Base-by-base conservation (phyloP, 2,888 invertebrate species). In the Idaea straminata region DNA sequence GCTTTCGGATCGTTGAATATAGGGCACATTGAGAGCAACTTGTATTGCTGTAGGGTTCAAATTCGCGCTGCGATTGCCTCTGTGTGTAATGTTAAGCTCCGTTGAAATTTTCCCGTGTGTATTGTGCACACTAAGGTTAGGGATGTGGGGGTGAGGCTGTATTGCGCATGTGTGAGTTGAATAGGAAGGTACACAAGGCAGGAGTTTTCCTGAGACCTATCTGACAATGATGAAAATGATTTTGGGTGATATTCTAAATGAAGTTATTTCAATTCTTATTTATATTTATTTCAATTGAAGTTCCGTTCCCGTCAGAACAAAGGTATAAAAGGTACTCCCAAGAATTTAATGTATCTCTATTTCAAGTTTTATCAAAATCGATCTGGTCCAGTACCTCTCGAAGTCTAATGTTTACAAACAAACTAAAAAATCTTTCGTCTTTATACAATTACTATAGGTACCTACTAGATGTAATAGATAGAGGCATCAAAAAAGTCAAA, bases 1-100 rank as follows among this genome's bases (percentile, higher is more conserved):
- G 86, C 83, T 85, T 81, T 74, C 80, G 82, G 84, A 87, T 86
- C 85, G 85, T 84, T 83, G 82, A 87, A 89, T 87, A 89, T 89
- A 88, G 89, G 89, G 80, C 88, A 85, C 84, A 82, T 83, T 84
- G 84, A 81, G 78, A 82, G 81, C 77, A 78, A 80, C 81, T 76
- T 76, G 72, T 59, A 68, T 74, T 71, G 72, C 74, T 58, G 64
- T 89, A 90, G 80, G 83, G 90, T 83, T 80, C 79, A 88, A 70
- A 84, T 79, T 92, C 74, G 86, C 83, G 72, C 77, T 80, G 57
- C 62, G 68, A 66, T 63, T 74, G 62, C 70, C 68, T 69, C 67
- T 84, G 85, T 90, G 87, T 88, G 87, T 72, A 69, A 68, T 71
- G 77, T 76, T 77, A 75, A 75, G 72, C 74, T 68, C 75, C 71